Percentiles rank a stretch among this genome's conserved stretches.
phyloP scores from a whole-genome alignment of 2,113 vertebrate genomes.

The Eurypyga helias region DNA sequence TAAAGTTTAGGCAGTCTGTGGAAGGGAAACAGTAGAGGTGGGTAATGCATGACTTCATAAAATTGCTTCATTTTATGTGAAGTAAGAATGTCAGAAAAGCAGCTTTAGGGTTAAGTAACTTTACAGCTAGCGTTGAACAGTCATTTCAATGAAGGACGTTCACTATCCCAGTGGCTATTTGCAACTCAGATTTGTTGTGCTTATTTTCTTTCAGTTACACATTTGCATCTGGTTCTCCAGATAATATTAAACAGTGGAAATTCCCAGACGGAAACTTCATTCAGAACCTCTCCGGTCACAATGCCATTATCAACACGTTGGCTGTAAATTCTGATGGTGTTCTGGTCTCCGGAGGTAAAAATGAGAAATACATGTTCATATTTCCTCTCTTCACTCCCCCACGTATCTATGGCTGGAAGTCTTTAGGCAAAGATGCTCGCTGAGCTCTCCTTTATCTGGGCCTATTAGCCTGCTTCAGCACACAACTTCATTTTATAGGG shows the following conservation, averaged over 20 bases:
- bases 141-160: neutral
- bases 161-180: neutral
- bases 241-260: slow-evolving; percentile 99
- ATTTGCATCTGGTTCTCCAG: slow-evolving; percentile 96
- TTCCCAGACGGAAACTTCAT: slow-evolving; percentile 98
- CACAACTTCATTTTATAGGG: neutral
- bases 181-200: neutral
- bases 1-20: neutral
- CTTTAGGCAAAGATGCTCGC: neutral
- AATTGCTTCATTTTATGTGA: neutral
- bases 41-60: neutral
- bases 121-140: neutral
- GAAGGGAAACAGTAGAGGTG: neutral
- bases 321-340: slow-evolving; percentile 97
- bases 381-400: neutral
- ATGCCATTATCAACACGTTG: slow-evolving; percentile 95
- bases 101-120: neutral
- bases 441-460: neutral
- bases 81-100: neutral
- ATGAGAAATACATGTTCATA: neutral
- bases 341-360: slow-evolving; percentile 94
- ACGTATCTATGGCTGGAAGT: neutral
- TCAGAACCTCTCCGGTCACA: slow-evolving; percentile 98
- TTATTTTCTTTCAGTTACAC: slow-evolving; percentile 86
- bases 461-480: neutral